phyloP scores from a whole-genome alignment of 2,888 invertebrate genomes.

The Drosophila niveifrons region DNA sequence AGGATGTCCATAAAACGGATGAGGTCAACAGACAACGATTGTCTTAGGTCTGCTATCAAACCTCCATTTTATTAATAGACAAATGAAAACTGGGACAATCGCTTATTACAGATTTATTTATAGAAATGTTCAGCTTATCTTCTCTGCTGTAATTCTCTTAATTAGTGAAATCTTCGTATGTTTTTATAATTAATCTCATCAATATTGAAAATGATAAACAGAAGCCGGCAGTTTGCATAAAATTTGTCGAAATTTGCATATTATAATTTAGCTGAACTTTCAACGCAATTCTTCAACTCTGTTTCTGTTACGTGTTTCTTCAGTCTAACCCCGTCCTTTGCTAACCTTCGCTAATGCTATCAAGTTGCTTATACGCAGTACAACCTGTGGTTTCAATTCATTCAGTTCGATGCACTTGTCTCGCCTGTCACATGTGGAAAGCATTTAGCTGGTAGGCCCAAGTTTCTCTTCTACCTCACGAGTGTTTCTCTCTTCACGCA shows the following conservation, averaged over 20 bases:
- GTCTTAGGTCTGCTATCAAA: constrained; percentile 32
- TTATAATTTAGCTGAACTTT: constrained; percentile 12
- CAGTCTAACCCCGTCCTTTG: constrained; percentile 1
- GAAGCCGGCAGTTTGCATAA: constrained; percentile 16
- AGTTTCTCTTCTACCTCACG: constrained; percentile 13
- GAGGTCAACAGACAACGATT: constrained; percentile 9
- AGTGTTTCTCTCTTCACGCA: constrained; percentile 45
- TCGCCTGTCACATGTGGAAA: constrained; percentile 61
- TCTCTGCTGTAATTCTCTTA: background rate
- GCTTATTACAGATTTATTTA: background rate
- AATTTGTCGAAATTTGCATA: constrained; percentile 46
- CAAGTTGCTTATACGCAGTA: constrained; percentile 38
- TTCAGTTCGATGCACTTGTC: constrained; percentile 62
- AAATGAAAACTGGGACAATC: background rate
- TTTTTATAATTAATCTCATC: constrained; percentile 15
- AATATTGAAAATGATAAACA: constrained; percentile 9
- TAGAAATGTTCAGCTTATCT: background rate
- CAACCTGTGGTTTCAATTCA: constrained; percentile 34
- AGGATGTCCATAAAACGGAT: constrained; percentile 16
- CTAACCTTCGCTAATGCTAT: constrained; percentile 1
- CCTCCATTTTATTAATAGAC: background rate
- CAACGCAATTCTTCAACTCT: constrained; percentile 10
- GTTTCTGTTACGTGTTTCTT: constrained; percentile 19
- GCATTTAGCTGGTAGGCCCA: constrained; percentile 46
- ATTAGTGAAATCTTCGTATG: constrained; percentile 37